phyloP scores from a whole-genome alignment of 2,797 vertebrate genomes.

The Sparus aurata region DNA sequence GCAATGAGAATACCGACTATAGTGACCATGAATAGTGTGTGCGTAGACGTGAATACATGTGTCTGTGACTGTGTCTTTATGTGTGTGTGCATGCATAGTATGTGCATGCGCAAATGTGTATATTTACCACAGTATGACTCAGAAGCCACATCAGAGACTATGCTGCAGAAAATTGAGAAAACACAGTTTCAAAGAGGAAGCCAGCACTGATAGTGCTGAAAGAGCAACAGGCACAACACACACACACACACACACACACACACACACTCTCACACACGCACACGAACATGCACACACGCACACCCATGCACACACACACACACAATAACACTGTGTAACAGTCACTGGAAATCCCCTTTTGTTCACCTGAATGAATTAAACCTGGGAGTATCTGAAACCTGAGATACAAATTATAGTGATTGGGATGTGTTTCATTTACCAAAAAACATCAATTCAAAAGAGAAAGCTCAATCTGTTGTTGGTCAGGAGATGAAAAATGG shows the following conservation, averaged over 20 bases:
- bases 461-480: neutral
- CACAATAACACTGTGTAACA: conserved; percentile 48
- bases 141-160: conserved; percentile 82
- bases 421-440: conserved; percentile 17
- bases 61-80: conserved; percentile 36
- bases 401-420: conserved; percentile 6
- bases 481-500: neutral
- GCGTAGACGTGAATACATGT: conserved; percentile 37
- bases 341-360: conserved; percentile 75
- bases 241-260: conserved; percentile 26
- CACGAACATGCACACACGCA: conserved; percentile 24
- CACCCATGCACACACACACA: conserved; percentile 11
- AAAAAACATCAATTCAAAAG: neutral
- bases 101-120: conserved; percentile 71
- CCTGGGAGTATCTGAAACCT: conserved; percentile 37
- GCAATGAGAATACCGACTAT: conserved; percentile 44
- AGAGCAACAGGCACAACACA: conserved; percentile 69
- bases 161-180: conserved; percentile 80
- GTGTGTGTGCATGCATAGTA: conserved; percentile 43
- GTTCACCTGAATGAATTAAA: conserved; percentile 71
- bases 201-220: conserved; percentile 76
- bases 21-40: conserved; percentile 53
- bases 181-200: conserved; percentile 85
- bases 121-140: conserved; percentile 84
- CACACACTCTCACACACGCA: conserved; percentile 31